Evolutionary conservation across 2,888 invertebrate genomes (phyloP).

Genomic region (Onthophagus sagittarius): DNA sequence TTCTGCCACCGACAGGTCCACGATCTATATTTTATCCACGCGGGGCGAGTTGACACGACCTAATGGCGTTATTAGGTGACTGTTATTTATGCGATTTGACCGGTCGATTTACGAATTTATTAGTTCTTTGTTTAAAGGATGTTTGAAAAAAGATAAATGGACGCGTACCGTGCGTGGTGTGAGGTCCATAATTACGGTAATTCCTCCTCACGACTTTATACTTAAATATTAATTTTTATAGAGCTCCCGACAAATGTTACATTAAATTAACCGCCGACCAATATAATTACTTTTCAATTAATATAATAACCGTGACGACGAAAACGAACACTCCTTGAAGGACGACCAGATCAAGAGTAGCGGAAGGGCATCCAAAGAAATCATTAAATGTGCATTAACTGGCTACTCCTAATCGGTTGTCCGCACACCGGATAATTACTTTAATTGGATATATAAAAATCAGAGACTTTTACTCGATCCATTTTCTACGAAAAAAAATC

Average conservation of each 20-base stretch:
- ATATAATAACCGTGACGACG: neutral
- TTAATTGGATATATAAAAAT: neutral
- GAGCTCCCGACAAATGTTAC: neutral
- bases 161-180: neutral
- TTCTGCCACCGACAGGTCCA: neutral
- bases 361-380: neutral
- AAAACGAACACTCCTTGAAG: neutral
- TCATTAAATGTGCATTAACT: neutral
- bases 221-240: neutral
- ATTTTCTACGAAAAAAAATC: neutral
- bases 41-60: neutral
- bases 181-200: neutral
- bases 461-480: neutral
- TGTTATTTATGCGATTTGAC: constrained; percentile 6
- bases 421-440: neutral
- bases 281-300: neutral
- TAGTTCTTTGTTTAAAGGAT: neutral
- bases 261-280: neutral
- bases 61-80: constrained; percentile 8
- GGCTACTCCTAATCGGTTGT: neutral
- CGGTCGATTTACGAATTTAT: constrained; percentile 1
- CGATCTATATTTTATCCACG: constrained; percentile 7
- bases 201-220: neutral
- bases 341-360: neutral
- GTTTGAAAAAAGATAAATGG: neutral